Conservation (phyloP, 2,797 vertebrate species). For the Craterocephalus amniculus region DNA sequence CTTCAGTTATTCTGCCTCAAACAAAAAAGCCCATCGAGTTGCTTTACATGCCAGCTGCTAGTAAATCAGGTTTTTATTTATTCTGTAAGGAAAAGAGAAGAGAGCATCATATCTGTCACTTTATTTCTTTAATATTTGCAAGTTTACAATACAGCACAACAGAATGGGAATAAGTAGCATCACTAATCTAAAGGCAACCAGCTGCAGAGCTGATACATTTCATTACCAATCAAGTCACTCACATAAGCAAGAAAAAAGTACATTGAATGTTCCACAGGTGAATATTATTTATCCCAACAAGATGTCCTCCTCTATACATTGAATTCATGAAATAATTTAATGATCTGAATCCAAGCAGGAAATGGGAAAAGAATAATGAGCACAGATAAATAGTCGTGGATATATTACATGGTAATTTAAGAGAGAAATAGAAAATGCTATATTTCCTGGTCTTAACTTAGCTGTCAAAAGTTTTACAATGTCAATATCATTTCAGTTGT, state of each 20-base stretch:
- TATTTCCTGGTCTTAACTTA: neutral
- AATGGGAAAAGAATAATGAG: neutral
- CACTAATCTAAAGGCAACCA: no score
- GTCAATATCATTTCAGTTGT: neutral
- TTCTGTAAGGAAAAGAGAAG: no score
- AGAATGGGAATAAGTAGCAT: no score
- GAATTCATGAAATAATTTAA: neutral
- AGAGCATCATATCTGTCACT: no score
- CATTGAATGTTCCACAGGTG: neutral
- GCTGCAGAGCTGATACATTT: no score
- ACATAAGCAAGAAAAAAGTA: neutral
- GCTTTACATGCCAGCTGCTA: no score
- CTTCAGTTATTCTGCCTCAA: no score
- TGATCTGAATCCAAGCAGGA: neutral
- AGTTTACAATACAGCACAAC: no score
- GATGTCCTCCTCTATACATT: neutral
- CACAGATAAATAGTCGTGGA: neutral
- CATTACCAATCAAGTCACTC: no score
- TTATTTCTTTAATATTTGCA: no score
- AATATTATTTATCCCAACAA: neutral
- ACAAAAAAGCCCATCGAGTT: no score
- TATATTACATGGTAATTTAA: neutral
- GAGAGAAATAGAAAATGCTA: neutral
- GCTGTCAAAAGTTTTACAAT: constrained; percentile 6
- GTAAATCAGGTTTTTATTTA: no score